Conservation (phyloP, 2,888 invertebrate genomes). For the Tiliacea aurago region DNA sequence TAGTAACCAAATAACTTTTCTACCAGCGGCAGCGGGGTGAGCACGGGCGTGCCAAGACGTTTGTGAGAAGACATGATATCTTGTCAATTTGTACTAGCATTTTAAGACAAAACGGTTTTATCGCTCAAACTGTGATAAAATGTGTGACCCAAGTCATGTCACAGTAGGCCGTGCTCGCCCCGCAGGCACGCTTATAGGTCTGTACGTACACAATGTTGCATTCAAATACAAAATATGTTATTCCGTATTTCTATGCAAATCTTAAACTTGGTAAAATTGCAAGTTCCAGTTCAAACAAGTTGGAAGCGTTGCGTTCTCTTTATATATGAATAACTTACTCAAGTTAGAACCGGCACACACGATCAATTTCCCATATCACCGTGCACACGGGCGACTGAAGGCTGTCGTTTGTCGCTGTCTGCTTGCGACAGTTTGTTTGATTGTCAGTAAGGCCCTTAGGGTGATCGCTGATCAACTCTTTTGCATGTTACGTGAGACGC, state of each 20-base stretch:
- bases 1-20: neutral
- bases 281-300: slow-evolving; percentile 7
- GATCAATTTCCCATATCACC: slow-evolving; percentile 38
- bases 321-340: slow-evolving; percentile 48
- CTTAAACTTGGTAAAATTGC: slow-evolving; percentile 23
- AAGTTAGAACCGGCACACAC: slow-evolving; percentile 36
- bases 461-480: slow-evolving; percentile 18
- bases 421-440: slow-evolving; percentile 27
- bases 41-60: no score
- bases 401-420: slow-evolving; percentile 34
- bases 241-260: slow-evolving; percentile 8
- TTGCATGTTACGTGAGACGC: slow-evolving; percentile 26
- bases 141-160: no score
- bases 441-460: slow-evolving; percentile 30
- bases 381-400: slow-evolving; percentile 8
- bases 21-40: no score
- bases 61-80: no score
- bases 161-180: no score
- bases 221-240: slow-evolving; percentile 1
- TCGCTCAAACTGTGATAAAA: no score
- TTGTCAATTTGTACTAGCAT: no score
- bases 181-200: neutral
- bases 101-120: no score
- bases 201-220: neutral
- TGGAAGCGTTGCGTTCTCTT: slow-evolving; percentile 22